Percentiles rank a stretch among this genome's conserved stretches.
These are phyloP conservation scores for Choristoneura rosaceana DNA, from an alignment of 2,888 invertebrate genomes.

Conservation along the genomic window DNA sequence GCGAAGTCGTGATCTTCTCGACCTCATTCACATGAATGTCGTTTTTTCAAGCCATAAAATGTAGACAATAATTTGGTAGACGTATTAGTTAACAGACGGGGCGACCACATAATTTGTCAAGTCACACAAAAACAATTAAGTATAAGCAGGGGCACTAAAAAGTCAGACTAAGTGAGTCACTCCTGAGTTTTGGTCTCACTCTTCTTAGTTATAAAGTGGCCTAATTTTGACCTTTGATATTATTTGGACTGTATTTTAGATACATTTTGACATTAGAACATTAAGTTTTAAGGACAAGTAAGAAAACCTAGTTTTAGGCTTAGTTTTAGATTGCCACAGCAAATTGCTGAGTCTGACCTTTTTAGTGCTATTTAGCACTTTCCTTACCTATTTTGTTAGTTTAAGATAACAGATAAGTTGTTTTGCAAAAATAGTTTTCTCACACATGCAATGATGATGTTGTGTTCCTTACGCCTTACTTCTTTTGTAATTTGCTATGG, in stretches of 20 bases:
- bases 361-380: no score
- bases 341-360: no score
- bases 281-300: no score
- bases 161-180: conserved; percentile 37
- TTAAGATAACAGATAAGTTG: no score
- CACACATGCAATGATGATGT: no score
- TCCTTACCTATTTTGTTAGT: no score
- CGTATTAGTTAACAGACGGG: conserved; percentile 36
- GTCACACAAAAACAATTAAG: conserved; percentile 38
- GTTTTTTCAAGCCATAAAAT: conserved; percentile 34
- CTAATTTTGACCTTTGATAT: not conserved
- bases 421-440: no score
- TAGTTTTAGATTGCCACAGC: no score
- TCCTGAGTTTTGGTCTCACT: conserved; percentile 4
- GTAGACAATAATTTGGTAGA: conserved; percentile 33
- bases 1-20: conserved; percentile 43
- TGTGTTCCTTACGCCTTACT: no score
- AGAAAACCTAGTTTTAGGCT: no score
- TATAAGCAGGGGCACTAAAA: conserved; percentile 26
- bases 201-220: not conserved
- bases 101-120: conserved; percentile 39
- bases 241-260: not conserved
- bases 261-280: not conserved
- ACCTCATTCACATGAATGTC: conserved; percentile 43
- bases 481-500: no score